A percentile compares a stretch with the other conserved stretches of the same genome.
Conservation (phyloP, 2,888 invertebrate species). For the Embidobia sp. region DNA sequence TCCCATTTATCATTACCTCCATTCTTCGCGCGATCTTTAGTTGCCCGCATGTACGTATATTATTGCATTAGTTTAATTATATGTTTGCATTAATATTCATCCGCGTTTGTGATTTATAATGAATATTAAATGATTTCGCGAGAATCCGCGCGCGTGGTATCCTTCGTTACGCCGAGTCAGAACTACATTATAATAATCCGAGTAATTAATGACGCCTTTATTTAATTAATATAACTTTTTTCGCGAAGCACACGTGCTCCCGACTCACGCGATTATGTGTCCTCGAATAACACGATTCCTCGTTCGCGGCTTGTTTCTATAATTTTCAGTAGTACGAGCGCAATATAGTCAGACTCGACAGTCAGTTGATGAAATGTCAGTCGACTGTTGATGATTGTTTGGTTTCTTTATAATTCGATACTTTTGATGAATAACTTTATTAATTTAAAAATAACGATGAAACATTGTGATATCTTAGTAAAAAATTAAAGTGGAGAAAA, state of each 20-base stretch:
- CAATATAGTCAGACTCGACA: constrained; percentile 18
- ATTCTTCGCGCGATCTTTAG: constrained; percentile 24
- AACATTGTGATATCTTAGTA: no score
- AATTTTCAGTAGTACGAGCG: constrained; percentile 12
- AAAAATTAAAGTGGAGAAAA: no score
- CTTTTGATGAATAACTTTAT: no score
- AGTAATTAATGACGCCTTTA: constrained; percentile 39
- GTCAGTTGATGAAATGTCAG: no score
- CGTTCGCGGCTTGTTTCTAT: no score
- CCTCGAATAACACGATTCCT: no score
- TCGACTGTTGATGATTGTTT: no score
- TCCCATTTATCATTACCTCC: constrained; percentile 47
- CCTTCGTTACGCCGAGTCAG: background rate
- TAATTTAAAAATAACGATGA: no score
- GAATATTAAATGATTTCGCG: constrained; percentile 31
- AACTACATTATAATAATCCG: constrained; percentile 46
- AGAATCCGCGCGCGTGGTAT: background rate
- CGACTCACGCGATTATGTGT: no score
- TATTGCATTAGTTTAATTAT: constrained; percentile 51
- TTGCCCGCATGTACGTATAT: constrained; percentile 4
- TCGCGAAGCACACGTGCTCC: no score
- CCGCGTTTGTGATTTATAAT: constrained; percentile 12
- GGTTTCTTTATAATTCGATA: no score
- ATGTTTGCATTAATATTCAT: constrained; percentile 37
- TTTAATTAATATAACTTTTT: constrained; percentile 39